Percentiles rank a stretch among this genome's conserved stretches.
Evolutionary conservation across 1,140 invertebrate species (phyloP).

Genomic region (Hyles euphorbiae): DNA sequence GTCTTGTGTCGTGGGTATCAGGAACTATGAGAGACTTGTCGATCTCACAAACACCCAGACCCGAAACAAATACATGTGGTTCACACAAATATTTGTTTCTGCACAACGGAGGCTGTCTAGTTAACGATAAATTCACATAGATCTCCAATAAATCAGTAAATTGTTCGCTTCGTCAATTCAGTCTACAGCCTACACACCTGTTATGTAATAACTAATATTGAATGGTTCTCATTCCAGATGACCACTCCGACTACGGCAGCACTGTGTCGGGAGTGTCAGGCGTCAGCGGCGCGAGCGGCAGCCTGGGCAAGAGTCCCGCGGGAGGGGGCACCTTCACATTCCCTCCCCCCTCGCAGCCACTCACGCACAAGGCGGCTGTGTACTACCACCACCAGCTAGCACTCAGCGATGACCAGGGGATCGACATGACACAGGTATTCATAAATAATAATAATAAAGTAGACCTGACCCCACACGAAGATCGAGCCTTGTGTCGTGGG

Average conservation of each 20-base stretch:
- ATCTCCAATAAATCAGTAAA: too few species aligned
- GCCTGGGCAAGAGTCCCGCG: constrained; percentile 73
- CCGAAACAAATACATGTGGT: too few species aligned
- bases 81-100: too few species aligned
- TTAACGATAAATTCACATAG: too few species aligned
- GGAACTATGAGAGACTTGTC: too few species aligned
- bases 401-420: constrained; percentile 83
- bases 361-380: constrained; percentile 82
- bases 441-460: neutral
- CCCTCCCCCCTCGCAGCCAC: constrained; percentile 76
- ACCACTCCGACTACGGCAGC: constrained; percentile 79
- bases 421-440: constrained; percentile 82
- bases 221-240: constrained; percentile 64
- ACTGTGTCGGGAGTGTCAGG: constrained; percentile 74
- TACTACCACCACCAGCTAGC: constrained; percentile 86
- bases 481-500: neutral
- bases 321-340: constrained; percentile 76
- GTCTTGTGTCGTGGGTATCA: too few species aligned
- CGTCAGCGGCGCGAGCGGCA: constrained; percentile 73
- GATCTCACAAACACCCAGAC: too few species aligned
- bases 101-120: too few species aligned
- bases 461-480: too few species aligned
- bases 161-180: too few species aligned
- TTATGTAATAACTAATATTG: too few species aligned
- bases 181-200: too few species aligned